These are phyloP conservation scores for Apamea monoglypha DNA, from an alignment of 2,888 invertebrate species.

Conservation along the genomic window DNA sequence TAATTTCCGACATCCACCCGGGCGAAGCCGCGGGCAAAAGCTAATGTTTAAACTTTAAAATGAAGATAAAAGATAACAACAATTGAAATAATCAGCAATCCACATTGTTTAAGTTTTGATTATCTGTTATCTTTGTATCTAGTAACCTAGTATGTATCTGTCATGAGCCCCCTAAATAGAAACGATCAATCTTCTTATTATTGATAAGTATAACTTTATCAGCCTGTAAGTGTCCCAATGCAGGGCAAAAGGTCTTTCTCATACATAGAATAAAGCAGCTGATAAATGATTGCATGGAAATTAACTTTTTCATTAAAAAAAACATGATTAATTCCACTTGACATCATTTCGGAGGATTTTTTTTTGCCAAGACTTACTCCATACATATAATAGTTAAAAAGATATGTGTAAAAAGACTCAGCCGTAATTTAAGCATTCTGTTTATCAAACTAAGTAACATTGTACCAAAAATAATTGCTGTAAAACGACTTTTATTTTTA, in stretches of 20 bases:
- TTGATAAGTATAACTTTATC: constrained; percentile 32
- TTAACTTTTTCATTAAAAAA: background rate
- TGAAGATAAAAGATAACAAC: background rate
- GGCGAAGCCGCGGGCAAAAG: too few species aligned
- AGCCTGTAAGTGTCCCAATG: background rate
- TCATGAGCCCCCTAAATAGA: constrained; percentile 25
- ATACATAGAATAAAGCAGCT: background rate
- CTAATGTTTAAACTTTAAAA: background rate
- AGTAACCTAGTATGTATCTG: constrained; percentile 1
- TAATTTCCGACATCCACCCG: too few species aligned
- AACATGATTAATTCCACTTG: background rate
- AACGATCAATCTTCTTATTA: constrained; percentile 16
- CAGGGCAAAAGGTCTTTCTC: constrained; percentile 29
- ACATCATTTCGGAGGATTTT: background rate
- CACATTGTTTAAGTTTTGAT: background rate
- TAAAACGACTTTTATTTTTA: too few species aligned
- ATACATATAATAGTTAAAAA: background rate
- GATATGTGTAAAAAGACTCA: background rate
- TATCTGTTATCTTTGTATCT: constrained; percentile 25
- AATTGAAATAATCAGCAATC: background rate
- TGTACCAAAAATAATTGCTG: background rate
- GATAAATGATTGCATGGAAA: constrained; percentile 8
- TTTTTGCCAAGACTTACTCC: background rate
- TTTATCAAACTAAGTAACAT: background rate
- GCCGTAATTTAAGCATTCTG: background rate